A percentile compares a stretch with the other conserved stretches of the same genome.
Evolutionary conservation across 2,797 vertebrate genomes (phyloP).

Genomic region (Hipposideros larvatus): DNA sequence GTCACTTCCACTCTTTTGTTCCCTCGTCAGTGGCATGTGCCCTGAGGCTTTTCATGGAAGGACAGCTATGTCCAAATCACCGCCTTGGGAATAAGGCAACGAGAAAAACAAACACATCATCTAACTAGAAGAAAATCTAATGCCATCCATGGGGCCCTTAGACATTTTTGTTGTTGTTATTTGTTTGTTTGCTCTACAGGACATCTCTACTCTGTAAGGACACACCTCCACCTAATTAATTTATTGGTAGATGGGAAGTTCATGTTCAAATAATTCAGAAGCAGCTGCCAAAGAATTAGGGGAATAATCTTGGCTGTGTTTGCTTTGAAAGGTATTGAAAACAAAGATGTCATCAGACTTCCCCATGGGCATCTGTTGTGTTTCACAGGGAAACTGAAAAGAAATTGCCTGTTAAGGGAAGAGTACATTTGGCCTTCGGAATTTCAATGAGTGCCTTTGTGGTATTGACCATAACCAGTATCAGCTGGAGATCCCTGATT

Average conservation of each 20-base stretch:
- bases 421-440: neutral
- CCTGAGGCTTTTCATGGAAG: neutral
- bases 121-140: conserved; percentile 49
- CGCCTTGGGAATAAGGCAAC: neutral
- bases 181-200: neutral
- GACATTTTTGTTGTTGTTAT: neutral
- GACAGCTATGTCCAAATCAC: neutral
- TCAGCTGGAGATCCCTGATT: neutral
- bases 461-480: conserved; percentile 39
- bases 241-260: conserved; percentile 51
- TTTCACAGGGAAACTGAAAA: conserved; percentile 55
- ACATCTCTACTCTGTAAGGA: conserved; percentile 51
- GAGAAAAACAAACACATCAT: conserved; percentile 45
- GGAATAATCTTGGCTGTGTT: conserved; percentile 51
- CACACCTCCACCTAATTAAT: conserved; percentile 1
- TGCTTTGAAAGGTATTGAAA: conserved; percentile 61
- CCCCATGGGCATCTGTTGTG: conserved; percentile 49
- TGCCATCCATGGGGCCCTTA: neutral
- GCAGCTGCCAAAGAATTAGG: conserved; percentile 61
- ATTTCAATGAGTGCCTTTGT: conserved; percentile 30
- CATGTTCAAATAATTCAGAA: conserved; percentile 69
- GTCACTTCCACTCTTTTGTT: neutral
- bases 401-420: neutral
- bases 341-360: conserved; percentile 64
- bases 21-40: neutral